Percentiles rank a stretch among this genome's conserved stretches.
phyloP scores from a whole-genome alignment of 2,888 invertebrate species.

The Psococerastis gibbosa region DNA sequence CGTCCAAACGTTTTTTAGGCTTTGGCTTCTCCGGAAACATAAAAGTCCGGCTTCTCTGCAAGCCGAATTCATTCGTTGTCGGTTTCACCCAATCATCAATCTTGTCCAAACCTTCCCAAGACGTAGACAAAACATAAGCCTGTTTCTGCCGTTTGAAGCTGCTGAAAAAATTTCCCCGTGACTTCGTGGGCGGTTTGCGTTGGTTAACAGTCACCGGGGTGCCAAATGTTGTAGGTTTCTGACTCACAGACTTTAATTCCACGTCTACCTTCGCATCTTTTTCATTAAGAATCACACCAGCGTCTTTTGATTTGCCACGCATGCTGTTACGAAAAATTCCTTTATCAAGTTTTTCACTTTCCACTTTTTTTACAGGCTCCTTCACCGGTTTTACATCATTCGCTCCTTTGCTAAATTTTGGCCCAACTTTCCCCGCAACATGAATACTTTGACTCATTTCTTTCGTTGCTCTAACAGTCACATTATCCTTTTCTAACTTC shows the following conservation, averaged over 20 bases:
- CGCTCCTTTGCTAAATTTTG: background rate
- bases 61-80: background rate
- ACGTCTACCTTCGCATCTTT: background rate
- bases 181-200: background rate
- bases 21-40: background rate
- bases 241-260: background rate
- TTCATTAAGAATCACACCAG: background rate
- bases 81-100: conserved; percentile 4
- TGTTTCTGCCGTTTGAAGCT: background rate
- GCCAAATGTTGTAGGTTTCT: background rate
- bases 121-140: conserved; percentile 12
- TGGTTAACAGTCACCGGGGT: background rate
- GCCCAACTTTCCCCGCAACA: background rate
- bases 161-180: background rate
- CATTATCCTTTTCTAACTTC: background rate
- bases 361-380: background rate
- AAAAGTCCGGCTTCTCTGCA: conserved; percentile 4
- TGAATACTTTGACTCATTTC: background rate
- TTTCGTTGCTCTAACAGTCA: too few relatives aligned
- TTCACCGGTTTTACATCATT: too few relatives aligned
- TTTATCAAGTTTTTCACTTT: background rate
- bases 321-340: background rate
- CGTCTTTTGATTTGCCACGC: background rate
- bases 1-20: background rate
- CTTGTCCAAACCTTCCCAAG: conserved; percentile 12